A percentile compares a stretch with the other conserved stretches of the same genome.
These are phyloP conservation scores for Acanthochromis polyacanthus DNA, from an alignment of 2,113 vertebrate species.

Conservation along the genomic window DNA sequence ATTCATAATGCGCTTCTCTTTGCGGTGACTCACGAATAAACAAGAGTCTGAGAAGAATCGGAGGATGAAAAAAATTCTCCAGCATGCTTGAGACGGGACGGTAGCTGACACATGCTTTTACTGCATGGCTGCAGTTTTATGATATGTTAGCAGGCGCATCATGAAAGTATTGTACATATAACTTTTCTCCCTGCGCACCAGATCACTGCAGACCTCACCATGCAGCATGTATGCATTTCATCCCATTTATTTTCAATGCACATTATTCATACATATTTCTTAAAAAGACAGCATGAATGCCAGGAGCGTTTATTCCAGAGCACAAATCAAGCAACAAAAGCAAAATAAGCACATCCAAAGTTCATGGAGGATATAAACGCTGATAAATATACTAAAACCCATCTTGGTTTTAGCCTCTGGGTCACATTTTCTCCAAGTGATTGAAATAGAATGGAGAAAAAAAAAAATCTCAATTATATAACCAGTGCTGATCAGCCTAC, in stretches of 20 bases:
- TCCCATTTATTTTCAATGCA: constrained; percentile 21
- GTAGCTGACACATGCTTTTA: neutral
- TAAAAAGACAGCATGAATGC: constrained; percentile 53
- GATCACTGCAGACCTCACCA: neutral
- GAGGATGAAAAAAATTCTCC: neutral
- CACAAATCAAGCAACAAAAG: constrained; percentile 42
- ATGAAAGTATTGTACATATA: neutral
- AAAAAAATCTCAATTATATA: constrained; percentile 79
- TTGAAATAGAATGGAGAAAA: constrained; percentile 76
- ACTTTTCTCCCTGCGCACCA: neutral
- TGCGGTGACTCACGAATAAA: constrained; percentile 69
- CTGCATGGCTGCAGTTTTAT: neutral
- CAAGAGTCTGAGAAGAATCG: constrained; percentile 52
- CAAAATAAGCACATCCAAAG: constrained; percentile 60
- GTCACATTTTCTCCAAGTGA: constrained; percentile 78
- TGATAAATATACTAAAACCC: constrained; percentile 77
- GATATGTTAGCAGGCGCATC: neutral
- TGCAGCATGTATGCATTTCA: constrained; percentile 7
- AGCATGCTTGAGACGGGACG: constrained; percentile 28
- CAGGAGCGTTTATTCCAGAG: constrained; percentile 53
- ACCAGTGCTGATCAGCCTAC: constrained; percentile 78
- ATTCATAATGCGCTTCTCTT: constrained; percentile 78
- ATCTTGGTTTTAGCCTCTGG: constrained; percentile 67
- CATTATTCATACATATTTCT: neutral
- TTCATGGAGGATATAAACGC: constrained; percentile 60